These are phyloP conservation scores for Macrotrachela quadricornifera DNA, from an alignment of 1,140 invertebrate species.

Conservation along the genomic window DNA sequence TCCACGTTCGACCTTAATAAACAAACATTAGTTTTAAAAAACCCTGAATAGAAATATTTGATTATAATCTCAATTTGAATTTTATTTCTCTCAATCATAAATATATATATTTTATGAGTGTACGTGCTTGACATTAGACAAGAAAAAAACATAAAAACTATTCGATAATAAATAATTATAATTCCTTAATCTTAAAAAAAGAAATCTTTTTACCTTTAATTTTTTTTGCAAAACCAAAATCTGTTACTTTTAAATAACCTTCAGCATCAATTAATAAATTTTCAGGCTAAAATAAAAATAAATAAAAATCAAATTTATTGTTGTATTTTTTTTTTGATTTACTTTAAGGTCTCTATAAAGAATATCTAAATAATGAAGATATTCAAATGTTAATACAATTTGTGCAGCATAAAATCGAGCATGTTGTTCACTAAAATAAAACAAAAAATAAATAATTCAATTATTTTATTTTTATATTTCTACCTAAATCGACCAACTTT, in stretches of 20 bases:
- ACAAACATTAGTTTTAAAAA: no score
- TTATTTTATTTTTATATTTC: no score
- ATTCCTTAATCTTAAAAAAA: no score
- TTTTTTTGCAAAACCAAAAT: slow-evolving; percentile 11
- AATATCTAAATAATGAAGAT: slow-evolving; percentile 93
- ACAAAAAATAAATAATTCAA: no score
- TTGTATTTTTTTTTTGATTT: slow-evolving; percentile 35
- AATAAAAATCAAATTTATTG: no score
- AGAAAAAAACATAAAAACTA: no score
- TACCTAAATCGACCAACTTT: slow-evolving; percentile 41
- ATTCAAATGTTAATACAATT: slow-evolving; percentile 97
- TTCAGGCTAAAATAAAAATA: slow-evolving; percentile 48
- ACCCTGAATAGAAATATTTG: no score
- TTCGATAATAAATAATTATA: no score
- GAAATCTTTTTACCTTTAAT: slow-evolving; percentile 2
- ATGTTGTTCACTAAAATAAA: slow-evolving; percentile 65
- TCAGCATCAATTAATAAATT: slow-evolving; percentile 92
- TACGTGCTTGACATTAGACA: no score
- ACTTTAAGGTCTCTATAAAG: slow-evolving; percentile 81
- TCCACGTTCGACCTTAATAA: slow-evolving; percentile 72
- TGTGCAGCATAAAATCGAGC: slow-evolving; percentile 97
- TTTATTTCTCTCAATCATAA: no score
- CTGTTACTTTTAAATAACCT: slow-evolving; percentile 76
- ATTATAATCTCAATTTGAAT: no score
- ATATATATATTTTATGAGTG: no score